These are phyloP conservation scores for Eremophila alpestris DNA, from an alignment of 2,797 vertebrate genomes.

Conservation along the genomic window DNA sequence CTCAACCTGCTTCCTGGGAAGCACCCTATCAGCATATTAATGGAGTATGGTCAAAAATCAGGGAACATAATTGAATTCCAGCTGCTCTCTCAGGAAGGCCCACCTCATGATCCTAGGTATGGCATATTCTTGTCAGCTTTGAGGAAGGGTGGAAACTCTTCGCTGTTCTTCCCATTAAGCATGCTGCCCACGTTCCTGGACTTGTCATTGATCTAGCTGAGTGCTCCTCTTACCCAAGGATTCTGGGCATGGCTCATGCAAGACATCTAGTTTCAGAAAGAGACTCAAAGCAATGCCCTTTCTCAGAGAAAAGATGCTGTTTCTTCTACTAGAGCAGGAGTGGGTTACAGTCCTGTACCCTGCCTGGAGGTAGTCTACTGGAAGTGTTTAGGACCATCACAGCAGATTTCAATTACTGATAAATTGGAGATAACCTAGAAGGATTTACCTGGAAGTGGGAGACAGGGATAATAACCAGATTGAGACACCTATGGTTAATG, in stretches of 20 bases:
- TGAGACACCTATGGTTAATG: not conserved
- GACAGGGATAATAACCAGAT: not conserved
- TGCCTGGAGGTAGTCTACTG: not conserved
- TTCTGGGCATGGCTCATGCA: not conserved
- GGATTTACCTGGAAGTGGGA: not conserved
- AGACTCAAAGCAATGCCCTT: not conserved
- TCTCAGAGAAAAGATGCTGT: not conserved
- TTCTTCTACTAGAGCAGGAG: not conserved
- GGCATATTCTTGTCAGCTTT: not conserved
- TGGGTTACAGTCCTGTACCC: not conserved
- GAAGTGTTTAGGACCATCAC: not conserved
- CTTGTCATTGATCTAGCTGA: not conserved
- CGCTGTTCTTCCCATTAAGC: not conserved
- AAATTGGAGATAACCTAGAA: not conserved
- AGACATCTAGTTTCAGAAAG: not conserved
- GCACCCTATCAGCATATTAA: conserved; percentile 90
- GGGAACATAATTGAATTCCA: conserved; percentile 90
- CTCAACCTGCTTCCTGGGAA: conserved; percentile 86
- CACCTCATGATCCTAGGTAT: conserved; percentile 95
- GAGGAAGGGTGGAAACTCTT: not conserved
- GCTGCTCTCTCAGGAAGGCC: conserved; percentile 90
- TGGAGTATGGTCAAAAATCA: conserved; percentile 93
- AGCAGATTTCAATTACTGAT: not conserved
- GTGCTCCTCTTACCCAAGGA: not conserved
- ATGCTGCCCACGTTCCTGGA: fast-evolving